Conservation (phyloP, 1,140 invertebrate genomes). For the Gonioctena quinquepunctata region DNA sequence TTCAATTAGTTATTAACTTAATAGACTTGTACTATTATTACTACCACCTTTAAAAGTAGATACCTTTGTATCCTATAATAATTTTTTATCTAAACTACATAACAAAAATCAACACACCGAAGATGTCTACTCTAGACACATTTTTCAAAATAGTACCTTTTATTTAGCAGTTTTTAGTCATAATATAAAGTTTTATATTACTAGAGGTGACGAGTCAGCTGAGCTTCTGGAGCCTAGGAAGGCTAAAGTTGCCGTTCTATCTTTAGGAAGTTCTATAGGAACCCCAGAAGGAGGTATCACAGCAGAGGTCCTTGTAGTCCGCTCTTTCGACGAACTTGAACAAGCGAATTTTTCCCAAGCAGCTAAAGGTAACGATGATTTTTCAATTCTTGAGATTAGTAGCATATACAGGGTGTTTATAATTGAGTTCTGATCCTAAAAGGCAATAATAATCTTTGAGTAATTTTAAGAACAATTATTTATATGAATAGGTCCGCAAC, state of each 20-base stretch:
- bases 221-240: slow-evolving; percentile 63
- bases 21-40: no score
- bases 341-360: slow-evolving; percentile 21
- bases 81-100: neutral
- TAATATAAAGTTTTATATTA: slow-evolving; percentile 21
- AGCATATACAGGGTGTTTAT: no score
- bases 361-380: slow-evolving; percentile 19
- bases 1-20: no score
- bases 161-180: neutral
- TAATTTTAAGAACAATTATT: no score
- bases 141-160: no score
- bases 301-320: slow-evolving; percentile 72
- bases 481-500: no score
- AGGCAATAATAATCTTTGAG: no score
- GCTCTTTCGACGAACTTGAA: slow-evolving; percentile 68
- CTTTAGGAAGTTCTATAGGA: slow-evolving; percentile 67
- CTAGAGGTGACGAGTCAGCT: slow-evolving; percentile 67
- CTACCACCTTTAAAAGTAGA: neutral
- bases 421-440: no score
- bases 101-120: neutral
- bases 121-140: no score
- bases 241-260: slow-evolving; percentile 65
- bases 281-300: slow-evolving; percentile 70
- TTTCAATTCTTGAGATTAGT: no score
- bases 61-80: neutral